phyloP scores from a whole-genome alignment of 2,888 invertebrate species.

The Diarsia rubi region DNA sequence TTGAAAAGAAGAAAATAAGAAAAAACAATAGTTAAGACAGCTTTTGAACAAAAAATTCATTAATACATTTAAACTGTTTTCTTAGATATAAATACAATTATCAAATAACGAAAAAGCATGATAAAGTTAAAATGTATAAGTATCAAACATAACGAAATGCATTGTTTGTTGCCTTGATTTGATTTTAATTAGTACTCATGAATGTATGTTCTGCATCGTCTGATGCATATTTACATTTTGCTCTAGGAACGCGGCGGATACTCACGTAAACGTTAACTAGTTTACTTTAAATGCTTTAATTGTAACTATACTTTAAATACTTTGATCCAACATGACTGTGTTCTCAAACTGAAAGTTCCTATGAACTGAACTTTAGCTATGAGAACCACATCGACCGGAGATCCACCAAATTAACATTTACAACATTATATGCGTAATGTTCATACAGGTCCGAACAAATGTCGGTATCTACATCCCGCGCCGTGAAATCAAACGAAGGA shows the following conservation, averaged over 20 bases:
- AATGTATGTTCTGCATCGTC: background rate
- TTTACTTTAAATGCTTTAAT: constrained; percentile 18
- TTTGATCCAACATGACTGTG: background rate
- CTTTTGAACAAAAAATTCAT: constrained; percentile 4
- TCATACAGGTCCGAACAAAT: background rate
- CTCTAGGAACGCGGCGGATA: background rate
- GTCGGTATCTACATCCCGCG: background rate
- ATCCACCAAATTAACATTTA: background rate
- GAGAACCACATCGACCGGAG: background rate
- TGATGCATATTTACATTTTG: background rate
- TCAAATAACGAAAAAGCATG: constrained; percentile 23
- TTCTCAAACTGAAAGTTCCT: background rate
- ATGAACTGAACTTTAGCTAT: background rate
- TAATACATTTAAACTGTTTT: constrained; percentile 13
- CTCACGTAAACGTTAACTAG: background rate
- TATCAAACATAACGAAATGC: constrained; percentile 41
- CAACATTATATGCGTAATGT: background rate
- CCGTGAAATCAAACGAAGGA: background rate
- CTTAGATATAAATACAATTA: constrained; percentile 14
- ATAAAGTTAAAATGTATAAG: constrained; percentile 15
- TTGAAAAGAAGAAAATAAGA: constrained; percentile 3
- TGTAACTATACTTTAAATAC: background rate
- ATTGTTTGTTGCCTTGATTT: constrained; percentile 24
- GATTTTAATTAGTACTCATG: background rate
- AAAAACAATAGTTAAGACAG: background rate